Percentiles rank a stretch among this genome's conserved stretches.
Conservation (phyloP, 2,797 vertebrate genomes). For the Varecia variegata region DNA sequence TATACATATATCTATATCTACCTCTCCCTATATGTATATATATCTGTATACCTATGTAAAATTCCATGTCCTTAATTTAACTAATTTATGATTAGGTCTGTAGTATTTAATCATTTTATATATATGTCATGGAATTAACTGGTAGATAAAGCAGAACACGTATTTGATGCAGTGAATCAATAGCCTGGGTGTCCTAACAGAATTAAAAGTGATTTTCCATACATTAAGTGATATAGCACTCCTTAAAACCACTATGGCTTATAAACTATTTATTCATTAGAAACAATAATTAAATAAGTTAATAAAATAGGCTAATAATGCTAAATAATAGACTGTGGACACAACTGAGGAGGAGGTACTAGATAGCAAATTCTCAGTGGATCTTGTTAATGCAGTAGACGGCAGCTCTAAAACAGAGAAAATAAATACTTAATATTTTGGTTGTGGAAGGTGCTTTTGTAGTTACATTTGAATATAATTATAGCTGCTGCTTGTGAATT, state of each 20-base stretch:
- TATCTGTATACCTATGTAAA: not conserved
- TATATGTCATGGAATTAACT: not conserved
- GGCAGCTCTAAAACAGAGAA: not conserved
- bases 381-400: not conserved
- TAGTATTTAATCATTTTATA: not conserved
- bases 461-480: not conserved
- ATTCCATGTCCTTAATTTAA: not conserved
- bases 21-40: not conserved
- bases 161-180: not conserved
- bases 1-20: not conserved
- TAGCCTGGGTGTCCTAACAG: not conserved
- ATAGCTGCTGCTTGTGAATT: not conserved
- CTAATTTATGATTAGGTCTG: not conserved
- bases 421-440: not conserved
- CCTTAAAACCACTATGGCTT: not conserved
- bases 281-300: not conserved
- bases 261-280: not conserved
- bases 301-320: not conserved
- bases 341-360: not conserved
- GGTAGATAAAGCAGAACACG: not conserved
- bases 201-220: not conserved
- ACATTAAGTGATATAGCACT: not conserved
- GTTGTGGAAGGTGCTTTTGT: not conserved
- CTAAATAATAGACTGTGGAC: not conserved
- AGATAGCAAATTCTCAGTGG: not conserved